Percentiles rank a stretch among this genome's conserved stretches.
These are phyloP conservation scores for Resseliella maxima DNA, from an alignment of 2,888 invertebrate species.

Conservation along the genomic window DNA sequence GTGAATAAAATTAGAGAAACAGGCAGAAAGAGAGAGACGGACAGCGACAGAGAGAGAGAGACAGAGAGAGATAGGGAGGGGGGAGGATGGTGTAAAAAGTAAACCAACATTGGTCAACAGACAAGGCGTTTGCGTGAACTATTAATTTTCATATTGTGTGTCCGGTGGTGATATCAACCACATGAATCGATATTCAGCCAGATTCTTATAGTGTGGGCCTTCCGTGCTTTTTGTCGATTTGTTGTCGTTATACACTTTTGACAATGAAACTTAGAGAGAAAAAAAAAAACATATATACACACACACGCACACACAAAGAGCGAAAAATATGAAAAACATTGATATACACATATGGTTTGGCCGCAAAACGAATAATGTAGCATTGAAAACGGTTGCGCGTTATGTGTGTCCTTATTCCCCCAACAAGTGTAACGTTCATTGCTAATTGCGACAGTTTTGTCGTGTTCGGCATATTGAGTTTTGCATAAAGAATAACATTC, in stretches of 20 bases:
- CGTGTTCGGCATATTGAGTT: not conserved
- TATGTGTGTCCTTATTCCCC: conserved; percentile 19
- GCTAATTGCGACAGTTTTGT: not conserved
- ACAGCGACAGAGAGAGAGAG: not conserved
- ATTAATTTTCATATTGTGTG: conserved; percentile 16
- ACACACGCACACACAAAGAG: not conserved
- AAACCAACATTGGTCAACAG: not conserved
- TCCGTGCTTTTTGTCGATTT: conserved; percentile 38
- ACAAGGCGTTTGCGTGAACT: conserved; percentile 11
- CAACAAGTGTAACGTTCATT: conserved; percentile 17
- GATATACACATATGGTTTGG: not conserved
- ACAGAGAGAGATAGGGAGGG: not conserved
- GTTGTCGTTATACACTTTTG: not conserved
- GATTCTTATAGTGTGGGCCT: conserved; percentile 8
- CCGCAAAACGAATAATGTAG: not conserved
- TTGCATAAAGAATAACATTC: not conserved
- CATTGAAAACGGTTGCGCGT: not conserved
- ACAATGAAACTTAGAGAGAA: not conserved
- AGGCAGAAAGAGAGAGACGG: no score
- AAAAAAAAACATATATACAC: not conserved
- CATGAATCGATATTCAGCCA: conserved; percentile 14
- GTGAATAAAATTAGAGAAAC: no score
- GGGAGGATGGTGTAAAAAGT: not conserved
- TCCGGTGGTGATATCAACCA: conserved; percentile 13
- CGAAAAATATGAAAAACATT: not conserved